Base-by-base conservation (phyloP, 1,140 invertebrate species). In the Drosophila melanica region DNA sequence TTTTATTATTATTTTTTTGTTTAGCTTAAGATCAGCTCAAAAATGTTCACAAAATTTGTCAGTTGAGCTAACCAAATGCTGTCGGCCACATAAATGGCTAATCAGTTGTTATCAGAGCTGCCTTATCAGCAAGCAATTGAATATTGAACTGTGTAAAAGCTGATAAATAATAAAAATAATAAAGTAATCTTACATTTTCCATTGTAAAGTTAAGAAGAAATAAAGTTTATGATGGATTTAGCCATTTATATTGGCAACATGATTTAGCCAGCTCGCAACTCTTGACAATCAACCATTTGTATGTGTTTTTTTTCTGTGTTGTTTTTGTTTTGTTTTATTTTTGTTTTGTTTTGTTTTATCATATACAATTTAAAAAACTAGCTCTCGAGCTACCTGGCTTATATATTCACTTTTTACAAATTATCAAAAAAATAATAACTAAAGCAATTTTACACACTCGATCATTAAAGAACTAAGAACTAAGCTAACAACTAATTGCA, bases 341-440 rank as follows among this genome's bases (percentile, higher is more conserved):
- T 39, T 42, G 45, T 39, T 12, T 59, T 23, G 20, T 64, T 42
- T 58, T n/a, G n/a, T n/a, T n/a, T 50, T 37, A 42, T 55, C 59
- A 74, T 79, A 42, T 79, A 82, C 80, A 84, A 67, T 79, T 84
- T 85, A 79, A 72, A 79, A 85, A 84, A 76, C 76, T 85, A 84
- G 62, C 72, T 45, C 51, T 65, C 58, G 55, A 71, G 72, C 42
- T 71, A 18, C 41, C 33, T 62, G 74, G 35, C 44, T 18, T 66
- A 45, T 62, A 37, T 73, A 54, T 57, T 70, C 62, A 64, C 59
- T 84, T 75, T 82, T 71, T 84, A 84, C 76, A 84, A 84, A 84
- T 84, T 77, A 84, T 84, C 64, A 72, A 84, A 82, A 81, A 75
- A 84, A 82, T 84, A 75, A 79, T 73, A 84, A 84, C 76, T 84